phyloP scores from a whole-genome alignment of 1,140 invertebrate species.

The Sarcophaga bullata region DNA sequence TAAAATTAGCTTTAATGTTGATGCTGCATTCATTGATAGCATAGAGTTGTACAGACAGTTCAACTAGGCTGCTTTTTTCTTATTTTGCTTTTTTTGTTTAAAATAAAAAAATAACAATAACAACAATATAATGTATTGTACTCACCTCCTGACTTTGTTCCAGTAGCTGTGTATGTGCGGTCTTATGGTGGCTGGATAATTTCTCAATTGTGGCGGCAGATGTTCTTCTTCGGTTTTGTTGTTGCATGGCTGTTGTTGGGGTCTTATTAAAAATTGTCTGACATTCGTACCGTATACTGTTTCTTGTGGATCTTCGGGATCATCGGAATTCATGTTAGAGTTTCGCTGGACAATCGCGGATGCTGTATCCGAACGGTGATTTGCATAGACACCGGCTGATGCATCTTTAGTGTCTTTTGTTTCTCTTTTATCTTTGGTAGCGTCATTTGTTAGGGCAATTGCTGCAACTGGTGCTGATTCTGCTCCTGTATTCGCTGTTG shows the following conservation, averaged over 20 bases:
- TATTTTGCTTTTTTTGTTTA: not conserved
- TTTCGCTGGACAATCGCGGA: not conserved
- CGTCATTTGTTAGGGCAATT: slow-evolving; percentile 31
- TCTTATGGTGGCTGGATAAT: slow-evolving; percentile 57
- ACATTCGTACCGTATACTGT: slow-evolving; percentile 61
- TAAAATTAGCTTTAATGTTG: not conserved
- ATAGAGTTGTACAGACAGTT: not conserved
- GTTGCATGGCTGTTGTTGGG: slow-evolving; percentile 53
- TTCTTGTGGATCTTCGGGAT: slow-evolving; percentile 62
- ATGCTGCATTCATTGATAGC: not conserved
- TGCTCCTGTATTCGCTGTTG: not conserved
- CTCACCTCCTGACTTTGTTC: slow-evolving; percentile 64
- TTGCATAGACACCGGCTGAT: slow-evolving; percentile 54
- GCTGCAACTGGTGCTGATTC: slow-evolving; percentile 1
- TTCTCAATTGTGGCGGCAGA: slow-evolving; percentile 60
- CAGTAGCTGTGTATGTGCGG: slow-evolving; percentile 59
- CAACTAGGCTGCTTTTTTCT: not conserved
- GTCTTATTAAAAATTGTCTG: slow-evolving; percentile 62
- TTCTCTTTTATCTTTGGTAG: slow-evolving; percentile 59
- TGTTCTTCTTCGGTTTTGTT: slow-evolving; percentile 60
- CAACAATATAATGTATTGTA: slow-evolving; percentile 29
- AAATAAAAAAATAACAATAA: not conserved
- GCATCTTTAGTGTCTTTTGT: slow-evolving; percentile 55
- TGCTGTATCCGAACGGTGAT: slow-evolving; percentile 53
- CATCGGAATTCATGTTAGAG: slow-evolving; percentile 46